These are phyloP conservation scores for Nibea albiflora DNA, from an alignment of 2,113 vertebrate species.

Conservation along the genomic window DNA sequence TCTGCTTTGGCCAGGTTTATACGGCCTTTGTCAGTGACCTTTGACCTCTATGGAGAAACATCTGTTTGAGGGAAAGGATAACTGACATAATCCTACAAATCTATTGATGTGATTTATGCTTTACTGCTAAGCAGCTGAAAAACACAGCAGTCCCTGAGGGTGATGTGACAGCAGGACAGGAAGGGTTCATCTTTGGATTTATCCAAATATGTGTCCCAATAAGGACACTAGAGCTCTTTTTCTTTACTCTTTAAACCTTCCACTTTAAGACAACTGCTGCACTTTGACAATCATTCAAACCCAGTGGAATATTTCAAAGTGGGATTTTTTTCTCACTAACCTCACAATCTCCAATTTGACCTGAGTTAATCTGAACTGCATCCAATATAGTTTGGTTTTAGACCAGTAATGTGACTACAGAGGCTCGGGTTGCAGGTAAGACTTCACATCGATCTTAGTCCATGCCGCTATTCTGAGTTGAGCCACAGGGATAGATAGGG, in stretches of 20 bases:
- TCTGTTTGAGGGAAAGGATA: constrained; percentile 72
- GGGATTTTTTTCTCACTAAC: constrained; percentile 14
- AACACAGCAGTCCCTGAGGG: constrained; percentile 4
- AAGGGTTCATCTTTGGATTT: neutral
- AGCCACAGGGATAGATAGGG: constrained; percentile 61
- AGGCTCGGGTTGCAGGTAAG: constrained; percentile 63
- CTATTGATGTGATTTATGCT: constrained; percentile 71
- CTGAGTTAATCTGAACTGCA: constrained; percentile 45
- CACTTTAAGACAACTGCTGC: neutral
- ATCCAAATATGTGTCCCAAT: constrained; percentile 17
- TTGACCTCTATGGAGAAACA: constrained; percentile 68
- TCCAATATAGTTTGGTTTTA: constrained; percentile 45
- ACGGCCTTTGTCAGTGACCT: constrained; percentile 66
- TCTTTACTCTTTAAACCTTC: neutral
- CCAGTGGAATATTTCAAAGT: neutral
- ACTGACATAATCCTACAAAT: constrained; percentile 62
- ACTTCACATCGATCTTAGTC: constrained; percentile 46
- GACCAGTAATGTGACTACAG: constrained; percentile 42
- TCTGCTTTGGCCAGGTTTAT: constrained; percentile 72
- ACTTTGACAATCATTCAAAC: constrained; percentile 9
- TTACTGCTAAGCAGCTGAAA: constrained; percentile 19
- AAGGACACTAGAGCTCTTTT: neutral
- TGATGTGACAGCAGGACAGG: constrained; percentile 14
- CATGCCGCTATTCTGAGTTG: constrained; percentile 22
- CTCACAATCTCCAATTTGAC: constrained; percentile 26